These are phyloP conservation scores for Syngnathus acus DNA, from an alignment of 2,797 vertebrate genomes.

Conservation along the genomic window DNA sequence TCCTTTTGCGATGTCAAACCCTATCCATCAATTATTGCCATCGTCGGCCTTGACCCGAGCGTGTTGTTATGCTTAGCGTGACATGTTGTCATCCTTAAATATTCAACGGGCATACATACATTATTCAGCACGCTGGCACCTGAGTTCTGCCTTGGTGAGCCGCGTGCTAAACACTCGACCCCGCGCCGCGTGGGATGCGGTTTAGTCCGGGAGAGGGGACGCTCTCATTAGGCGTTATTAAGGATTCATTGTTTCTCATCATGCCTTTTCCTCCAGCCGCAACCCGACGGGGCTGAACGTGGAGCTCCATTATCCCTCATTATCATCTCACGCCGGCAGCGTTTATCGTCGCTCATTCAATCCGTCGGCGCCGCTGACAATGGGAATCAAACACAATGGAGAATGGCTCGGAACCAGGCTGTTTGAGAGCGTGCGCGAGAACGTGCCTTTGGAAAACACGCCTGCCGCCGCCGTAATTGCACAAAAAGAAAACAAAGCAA, in stretches of 20 bases:
- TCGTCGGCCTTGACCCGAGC: not conserved
- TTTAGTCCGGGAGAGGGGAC: not conserved
- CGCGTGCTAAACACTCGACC: not conserved
- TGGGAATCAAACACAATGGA: constrained; percentile 1
- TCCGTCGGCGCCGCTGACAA: not conserved
- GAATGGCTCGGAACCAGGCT: not conserved
- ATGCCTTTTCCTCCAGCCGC: not conserved
- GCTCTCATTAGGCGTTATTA: constrained; percentile 6
- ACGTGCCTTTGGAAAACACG: not conserved
- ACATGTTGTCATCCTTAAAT: not conserved
- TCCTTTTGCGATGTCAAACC: too few relatives aligned
- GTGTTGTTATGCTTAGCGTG: not conserved
- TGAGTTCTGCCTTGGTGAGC: not conserved
- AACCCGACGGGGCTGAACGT: not conserved
- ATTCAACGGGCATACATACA: not conserved
- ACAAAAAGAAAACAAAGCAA: not conserved
- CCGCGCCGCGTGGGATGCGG: not conserved
- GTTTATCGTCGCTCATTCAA: not conserved
- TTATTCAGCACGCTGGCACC: not conserved
- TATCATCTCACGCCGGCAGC: constrained; percentile 4
- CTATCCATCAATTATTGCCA: not conserved
- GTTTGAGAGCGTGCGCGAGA: not conserved
- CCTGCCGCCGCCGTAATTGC: not conserved
- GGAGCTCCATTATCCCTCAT: constrained; percentile 7
- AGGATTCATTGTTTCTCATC: constrained; percentile 5